These are phyloP conservation scores for Lasioglossum lativentre DNA, from an alignment of 2,888 invertebrate genomes.

Conservation along the genomic window DNA sequence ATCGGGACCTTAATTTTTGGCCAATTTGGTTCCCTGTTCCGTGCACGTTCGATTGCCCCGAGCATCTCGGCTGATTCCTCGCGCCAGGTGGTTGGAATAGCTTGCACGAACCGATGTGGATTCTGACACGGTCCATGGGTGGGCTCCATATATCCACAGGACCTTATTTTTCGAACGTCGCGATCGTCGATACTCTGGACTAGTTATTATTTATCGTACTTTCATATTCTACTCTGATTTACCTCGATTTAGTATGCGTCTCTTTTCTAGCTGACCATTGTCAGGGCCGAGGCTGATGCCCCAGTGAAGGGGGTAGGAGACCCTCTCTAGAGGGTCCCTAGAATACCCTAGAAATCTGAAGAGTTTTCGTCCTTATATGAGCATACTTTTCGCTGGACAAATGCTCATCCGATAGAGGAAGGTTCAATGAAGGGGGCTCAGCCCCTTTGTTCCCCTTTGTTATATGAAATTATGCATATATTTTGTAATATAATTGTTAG, in stretches of 20 bases:
- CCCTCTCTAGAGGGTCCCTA: no score
- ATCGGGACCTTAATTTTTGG: background rate
- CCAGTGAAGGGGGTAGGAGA: no score
- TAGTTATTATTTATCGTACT: background rate
- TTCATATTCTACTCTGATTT: slow-evolving; percentile 7
- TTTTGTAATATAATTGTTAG: no score
- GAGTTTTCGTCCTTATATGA: no score
- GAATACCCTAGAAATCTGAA: no score
- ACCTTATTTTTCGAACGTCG: background rate
- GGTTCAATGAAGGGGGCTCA: no score
- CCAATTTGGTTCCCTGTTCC: background rate
- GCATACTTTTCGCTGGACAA: no score
- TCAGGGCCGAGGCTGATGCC: background rate
- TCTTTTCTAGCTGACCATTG: background rate
- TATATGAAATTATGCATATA: no score
- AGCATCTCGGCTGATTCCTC: slow-evolving; percentile 34
- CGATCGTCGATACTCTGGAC: background rate
- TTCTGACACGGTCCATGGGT: background rate
- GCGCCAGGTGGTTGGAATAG: slow-evolving; percentile 48
- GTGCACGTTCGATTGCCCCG: background rate
- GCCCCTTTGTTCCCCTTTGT: no score
- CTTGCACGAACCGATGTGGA: slow-evolving; percentile 15
- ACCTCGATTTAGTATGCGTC: background rate
- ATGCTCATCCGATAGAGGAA: no score
- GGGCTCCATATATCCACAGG: background rate